These are phyloP conservation scores for Hypena proboscidalis DNA, from an alignment of 2,888 invertebrate genomes.

Conservation along the genomic window DNA sequence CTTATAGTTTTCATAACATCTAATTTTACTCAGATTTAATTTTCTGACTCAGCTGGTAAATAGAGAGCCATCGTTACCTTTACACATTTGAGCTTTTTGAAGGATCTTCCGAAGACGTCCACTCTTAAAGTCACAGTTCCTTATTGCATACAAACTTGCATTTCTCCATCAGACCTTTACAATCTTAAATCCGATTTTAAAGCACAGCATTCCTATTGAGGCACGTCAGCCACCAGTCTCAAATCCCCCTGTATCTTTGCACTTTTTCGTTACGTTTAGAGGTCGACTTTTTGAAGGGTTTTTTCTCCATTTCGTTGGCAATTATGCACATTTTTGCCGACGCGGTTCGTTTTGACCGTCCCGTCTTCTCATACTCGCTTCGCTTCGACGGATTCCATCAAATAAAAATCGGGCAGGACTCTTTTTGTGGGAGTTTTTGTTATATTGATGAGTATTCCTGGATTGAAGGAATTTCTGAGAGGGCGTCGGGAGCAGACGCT, in stretches of 20 bases:
- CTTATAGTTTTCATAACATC: too few species aligned
- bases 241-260: constrained; percentile 65
- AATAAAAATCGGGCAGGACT: constrained; percentile 75
- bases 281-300: constrained; percentile 80
- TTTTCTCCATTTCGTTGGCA: constrained; percentile 75
- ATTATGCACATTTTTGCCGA: constrained; percentile 85
- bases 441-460: constrained; percentile 77
- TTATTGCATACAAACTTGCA: too few species aligned
- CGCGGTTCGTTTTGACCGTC: constrained; percentile 74
- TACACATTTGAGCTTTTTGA: too few species aligned
- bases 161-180: too few species aligned
- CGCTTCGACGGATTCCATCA: constrained; percentile 77
- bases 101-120: too few species aligned
- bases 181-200: too few species aligned
- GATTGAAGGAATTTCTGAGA: constrained; percentile 73
- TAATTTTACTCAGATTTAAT: too few species aligned
- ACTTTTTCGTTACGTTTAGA: constrained; percentile 83
- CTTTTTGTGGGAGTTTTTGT: constrained; percentile 79
- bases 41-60: too few species aligned
- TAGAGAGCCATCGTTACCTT: too few species aligned
- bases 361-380: constrained; percentile 69
- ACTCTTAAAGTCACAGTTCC: too few species aligned
- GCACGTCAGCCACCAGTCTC: too few species aligned
- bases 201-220: too few species aligned
- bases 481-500: constrained; percentile 53